Conservation (phyloP, 2,888 invertebrate genomes). For the Zygaena filipendulae region DNA sequence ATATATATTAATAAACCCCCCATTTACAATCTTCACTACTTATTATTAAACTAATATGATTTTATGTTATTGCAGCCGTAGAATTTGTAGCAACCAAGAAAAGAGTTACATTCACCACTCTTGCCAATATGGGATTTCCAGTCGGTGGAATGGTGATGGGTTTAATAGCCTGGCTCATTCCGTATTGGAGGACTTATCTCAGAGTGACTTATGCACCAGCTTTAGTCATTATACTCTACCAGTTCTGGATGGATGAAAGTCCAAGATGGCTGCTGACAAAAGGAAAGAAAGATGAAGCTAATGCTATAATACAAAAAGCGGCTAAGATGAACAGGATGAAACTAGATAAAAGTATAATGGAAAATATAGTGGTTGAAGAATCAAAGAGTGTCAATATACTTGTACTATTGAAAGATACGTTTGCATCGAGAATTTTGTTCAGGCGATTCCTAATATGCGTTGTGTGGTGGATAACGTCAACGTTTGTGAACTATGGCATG, state of each 20-base stretch:
- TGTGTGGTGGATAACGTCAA: slow-evolving; percentile 54
- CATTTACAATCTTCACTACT: no score
- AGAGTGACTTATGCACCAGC: slow-evolving; percentile 76
- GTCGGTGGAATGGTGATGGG: slow-evolving; percentile 30
- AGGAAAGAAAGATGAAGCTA: slow-evolving; percentile 72
- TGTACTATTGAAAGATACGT: slow-evolving; percentile 7
- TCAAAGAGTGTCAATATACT: slow-evolving; percentile 31
- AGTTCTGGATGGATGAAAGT: slow-evolving; percentile 77
- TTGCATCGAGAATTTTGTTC: slow-evolving; percentile 11
- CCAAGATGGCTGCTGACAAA: slow-evolving; percentile 84
- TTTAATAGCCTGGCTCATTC: slow-evolving; percentile 42
- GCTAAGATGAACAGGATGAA: slow-evolving; percentile 53
- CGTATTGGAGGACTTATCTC: slow-evolving; percentile 76
- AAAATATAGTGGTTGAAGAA: slow-evolving; percentile 23
- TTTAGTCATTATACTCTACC: slow-evolving; percentile 72
- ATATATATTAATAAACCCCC: no score
- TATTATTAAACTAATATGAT: no score
- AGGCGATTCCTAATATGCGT: slow-evolving; percentile 15
- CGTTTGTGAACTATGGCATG: slow-evolving; percentile 76
- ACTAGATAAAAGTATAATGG: slow-evolving; percentile 29
- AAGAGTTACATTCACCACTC: slow-evolving; percentile 31
- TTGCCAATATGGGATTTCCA: slow-evolving; percentile 30
- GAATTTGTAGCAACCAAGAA: slow-evolving; percentile 42
- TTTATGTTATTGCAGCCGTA: slow-evolving; percentile 39
- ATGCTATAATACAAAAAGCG: slow-evolving; percentile 69